These are phyloP conservation scores for Bungarus multicinctus DNA, from an alignment of 2,113 vertebrate species.

Conservation along the genomic window DNA sequence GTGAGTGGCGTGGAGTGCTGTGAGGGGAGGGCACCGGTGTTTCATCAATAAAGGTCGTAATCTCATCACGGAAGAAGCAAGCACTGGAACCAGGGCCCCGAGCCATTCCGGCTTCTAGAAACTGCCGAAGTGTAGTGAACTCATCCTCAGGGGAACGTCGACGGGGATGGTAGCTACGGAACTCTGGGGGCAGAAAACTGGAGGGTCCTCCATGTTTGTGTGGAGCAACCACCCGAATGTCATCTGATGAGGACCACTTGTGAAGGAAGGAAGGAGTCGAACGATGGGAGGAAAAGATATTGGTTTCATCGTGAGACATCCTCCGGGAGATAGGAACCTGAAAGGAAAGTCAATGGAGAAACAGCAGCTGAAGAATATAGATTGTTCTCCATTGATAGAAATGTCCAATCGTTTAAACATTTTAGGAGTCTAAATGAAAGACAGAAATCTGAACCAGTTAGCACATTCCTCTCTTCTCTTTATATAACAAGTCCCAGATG, in stretches of 20 bases:
- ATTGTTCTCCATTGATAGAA: background rate
- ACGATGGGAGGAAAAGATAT: constrained; percentile 74
- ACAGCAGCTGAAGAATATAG: background rate
- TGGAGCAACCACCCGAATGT: constrained; percentile 70
- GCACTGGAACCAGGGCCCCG: constrained; percentile 62
- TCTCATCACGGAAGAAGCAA: constrained; percentile 80
- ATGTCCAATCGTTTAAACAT: background rate
- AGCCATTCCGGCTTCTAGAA: constrained; percentile 69
- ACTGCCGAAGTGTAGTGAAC: constrained; percentile 72
- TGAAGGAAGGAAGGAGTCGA: constrained; percentile 73
- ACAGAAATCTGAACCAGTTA: background rate
- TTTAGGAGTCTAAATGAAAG: background rate
- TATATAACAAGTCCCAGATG: background rate
- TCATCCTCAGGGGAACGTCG: constrained; percentile 65
- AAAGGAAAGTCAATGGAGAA: constrained; percentile 23
- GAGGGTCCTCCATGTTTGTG: constrained; percentile 57
- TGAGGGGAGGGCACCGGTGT: constrained; percentile 73
- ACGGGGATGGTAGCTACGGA: constrained; percentile 65
- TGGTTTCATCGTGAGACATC: constrained; percentile 79
- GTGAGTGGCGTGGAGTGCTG: constrained; percentile 72
- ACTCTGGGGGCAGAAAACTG: constrained; percentile 63
- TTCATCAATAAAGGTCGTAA: constrained; percentile 79
- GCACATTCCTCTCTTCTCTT: background rate
- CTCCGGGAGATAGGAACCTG: constrained; percentile 77
- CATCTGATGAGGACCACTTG: constrained; percentile 82